A percentile compares a stretch with the other conserved stretches of the same genome.
phyloP scores from a whole-genome alignment of 2,113 vertebrate genomes.

The Aegotheles bennettii region DNA sequence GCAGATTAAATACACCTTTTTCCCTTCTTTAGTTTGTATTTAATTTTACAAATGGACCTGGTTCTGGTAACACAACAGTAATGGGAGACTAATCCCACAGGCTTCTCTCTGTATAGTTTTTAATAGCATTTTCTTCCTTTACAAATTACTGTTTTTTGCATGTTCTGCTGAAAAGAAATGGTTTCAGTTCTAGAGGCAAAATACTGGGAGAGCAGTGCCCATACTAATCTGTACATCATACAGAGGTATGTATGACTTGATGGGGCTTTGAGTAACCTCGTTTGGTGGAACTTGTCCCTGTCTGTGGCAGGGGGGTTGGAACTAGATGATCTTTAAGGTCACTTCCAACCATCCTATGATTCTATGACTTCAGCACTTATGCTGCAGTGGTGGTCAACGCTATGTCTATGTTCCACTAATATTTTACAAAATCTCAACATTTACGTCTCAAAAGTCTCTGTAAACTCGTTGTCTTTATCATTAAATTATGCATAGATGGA shows the following conservation, averaged over 20 bases:
- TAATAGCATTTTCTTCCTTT: not conserved
- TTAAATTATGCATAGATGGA: not conserved
- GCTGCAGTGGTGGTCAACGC: not conserved
- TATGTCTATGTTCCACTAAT: not conserved
- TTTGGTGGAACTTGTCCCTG: too few relatives aligned
- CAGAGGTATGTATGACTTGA: accelerated
- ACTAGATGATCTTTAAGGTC: too few relatives aligned
- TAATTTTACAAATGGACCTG: not conserved
- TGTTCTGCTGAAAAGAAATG: not conserved
- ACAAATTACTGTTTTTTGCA: accelerated
- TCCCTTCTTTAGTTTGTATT: not conserved
- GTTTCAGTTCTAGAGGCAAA: not conserved
- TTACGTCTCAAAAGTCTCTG: not conserved
- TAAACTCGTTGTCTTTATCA: not conserved
- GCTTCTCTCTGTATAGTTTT: not conserved
- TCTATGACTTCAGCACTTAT: not conserved
- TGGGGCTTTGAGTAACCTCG: too few relatives aligned
- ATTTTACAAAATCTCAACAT: not conserved
- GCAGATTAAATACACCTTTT: not conserved
- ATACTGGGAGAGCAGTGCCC: not conserved
- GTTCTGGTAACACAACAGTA: not conserved
- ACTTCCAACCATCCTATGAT: too few relatives aligned
- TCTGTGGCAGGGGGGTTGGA: too few relatives aligned
- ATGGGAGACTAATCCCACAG: not conserved
- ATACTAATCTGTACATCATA: not conserved